Base-by-base conservation (phyloP, 2,888 invertebrate species). In the Xanthorhoe spadicearia region DNA sequence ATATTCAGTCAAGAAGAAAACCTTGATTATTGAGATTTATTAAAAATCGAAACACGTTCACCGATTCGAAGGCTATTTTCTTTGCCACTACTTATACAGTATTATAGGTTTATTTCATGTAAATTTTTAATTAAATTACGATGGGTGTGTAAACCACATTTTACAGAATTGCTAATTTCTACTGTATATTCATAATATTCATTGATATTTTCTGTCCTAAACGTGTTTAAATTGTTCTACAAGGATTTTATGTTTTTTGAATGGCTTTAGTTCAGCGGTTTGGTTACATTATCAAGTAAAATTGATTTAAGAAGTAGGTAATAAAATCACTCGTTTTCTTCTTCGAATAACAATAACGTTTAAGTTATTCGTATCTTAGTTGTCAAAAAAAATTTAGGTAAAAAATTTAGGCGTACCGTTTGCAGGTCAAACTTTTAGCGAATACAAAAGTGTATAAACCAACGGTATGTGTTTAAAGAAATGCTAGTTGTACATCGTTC, bases 1-100 rank as follows among this genome's bases (percentile, higher is more conserved):
- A 66, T 51, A 70, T 68, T 68, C 67, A 61, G 43, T 55, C 51
- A 68, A 53, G 60, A 57, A 54, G 48, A 28, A 59, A 64, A 55
- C 70, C 70, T 70, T 70, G 70, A 61, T 43, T 48, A 52, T 53
- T 57, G 54, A 57, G 64, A 68, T 54, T 59, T 56, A 64, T 64
- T 66, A 60, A 46, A 49, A 68, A 58, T 58, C 65, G 0, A 52
- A 57, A 51, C 69, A 70, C 69, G 68, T 52, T 63, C 48, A 51
- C 52, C 17, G 13, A 43, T 46, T 19, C 32, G 53, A 61, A 66
- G 61, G 53, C 19, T 57, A 58, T 58, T 58, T 59, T 59, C 52
- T 58, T 57, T 62, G 10, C 35, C 23, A 7, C 48, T 48, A 48
- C 48, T 8, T 15, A n/a, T n/a, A n/a, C n/a, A 46, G 15, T 46